Percentiles rank a stretch among this genome's conserved stretches.
Conservation (phyloP, 2,888 invertebrate species). For the Agonopterix arenella region DNA sequence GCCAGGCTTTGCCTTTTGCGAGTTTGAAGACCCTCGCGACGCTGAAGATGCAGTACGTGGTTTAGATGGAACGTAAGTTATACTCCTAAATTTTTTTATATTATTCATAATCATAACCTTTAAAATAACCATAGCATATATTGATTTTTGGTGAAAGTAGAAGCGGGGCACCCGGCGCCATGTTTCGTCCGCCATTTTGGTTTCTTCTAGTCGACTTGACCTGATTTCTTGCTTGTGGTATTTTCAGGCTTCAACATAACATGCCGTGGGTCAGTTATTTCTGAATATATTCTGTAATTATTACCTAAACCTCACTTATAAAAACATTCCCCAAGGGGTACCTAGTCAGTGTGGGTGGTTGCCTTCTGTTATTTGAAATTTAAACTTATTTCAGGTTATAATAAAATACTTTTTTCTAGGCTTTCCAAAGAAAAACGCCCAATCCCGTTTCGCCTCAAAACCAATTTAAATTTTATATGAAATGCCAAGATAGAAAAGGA, state of each 20-base stretch:
- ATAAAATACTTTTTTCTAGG: too few relatives aligned
- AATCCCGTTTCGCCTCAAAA: too few relatives aligned
- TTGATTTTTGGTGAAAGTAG: conserved; percentile 6
- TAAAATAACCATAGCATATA: conserved; percentile 4
- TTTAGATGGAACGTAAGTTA: conserved; percentile 82
- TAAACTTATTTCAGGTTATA: too few relatives aligned
- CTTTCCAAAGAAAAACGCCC: too few relatives aligned
- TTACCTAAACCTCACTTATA: too few relatives aligned
- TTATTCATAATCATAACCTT: conserved; percentile 15
- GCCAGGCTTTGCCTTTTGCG: conserved; percentile 94
- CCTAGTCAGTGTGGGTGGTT: too few relatives aligned
- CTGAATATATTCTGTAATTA: too few relatives aligned
- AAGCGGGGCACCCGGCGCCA: conserved; percentile 3
- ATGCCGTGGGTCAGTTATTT: too few relatives aligned
- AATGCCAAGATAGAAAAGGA: too few relatives aligned
- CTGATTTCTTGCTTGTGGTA: conserved; percentile 1
- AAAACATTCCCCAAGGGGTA: too few relatives aligned
- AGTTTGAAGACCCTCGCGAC: conserved; percentile 92
- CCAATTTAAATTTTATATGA: too few relatives aligned
- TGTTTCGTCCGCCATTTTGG: conserved; percentile 17
- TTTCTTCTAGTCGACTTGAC: conserved; percentile 7
- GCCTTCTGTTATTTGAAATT: too few relatives aligned
- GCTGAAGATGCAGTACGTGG: conserved; percentile 91
- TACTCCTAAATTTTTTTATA: background rate
- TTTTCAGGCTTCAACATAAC: background rate